Base-by-base conservation (phyloP, 1,140 invertebrate genomes). In the Halyomorpha halys region DNA sequence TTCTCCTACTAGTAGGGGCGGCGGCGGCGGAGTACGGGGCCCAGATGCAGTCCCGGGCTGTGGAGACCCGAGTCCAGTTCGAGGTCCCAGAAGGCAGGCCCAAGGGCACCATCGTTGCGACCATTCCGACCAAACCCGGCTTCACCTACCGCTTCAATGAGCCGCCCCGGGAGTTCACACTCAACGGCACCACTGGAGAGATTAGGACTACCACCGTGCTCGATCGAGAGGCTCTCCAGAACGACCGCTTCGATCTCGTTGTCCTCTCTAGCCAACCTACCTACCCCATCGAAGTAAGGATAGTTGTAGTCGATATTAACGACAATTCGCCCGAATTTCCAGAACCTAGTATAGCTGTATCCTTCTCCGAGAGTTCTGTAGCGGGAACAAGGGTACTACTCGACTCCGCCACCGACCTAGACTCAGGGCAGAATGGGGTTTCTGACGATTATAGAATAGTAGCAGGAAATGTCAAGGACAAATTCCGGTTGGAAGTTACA, bases 111-210 rank as follows among this genome's bases (percentile, higher is more conserved):
- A 72, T 86, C 4, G 89, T 94, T 6, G 92, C 91, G 16, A 80
- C 79, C 68, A 94, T 95, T 71, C 91, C 91, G 19, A 87, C 83
- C 6, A 89, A 90, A 73, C 83, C 85, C 4, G 89, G 86, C 65
- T 94, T 94, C 74, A 91, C 87, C 0, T 93, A 93, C 72, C 81
- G 91, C 44, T 94, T 94, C 74, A 94, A 94, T 74, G 91, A 94
- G 73, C 86, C 86, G 14, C 89, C 90, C 0, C 79, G 82, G 65
- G 89, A 94, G 72, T 94, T 94, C 72, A 76, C 77, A 13, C 74
- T 94, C 45, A 90, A 94, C 73, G 79, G 86, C 0, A 81, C 83
- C 3, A 87, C 84, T 1, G 91, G 91, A 13, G 85, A 90, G 72
- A 90, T 96, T 27, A 82, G 80, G 68, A 94, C 91, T 0, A 85